Evolutionary conservation across 2,113 vertebrate genomes (phyloP).

Genomic region (Ariopsis seemanni): DNA sequence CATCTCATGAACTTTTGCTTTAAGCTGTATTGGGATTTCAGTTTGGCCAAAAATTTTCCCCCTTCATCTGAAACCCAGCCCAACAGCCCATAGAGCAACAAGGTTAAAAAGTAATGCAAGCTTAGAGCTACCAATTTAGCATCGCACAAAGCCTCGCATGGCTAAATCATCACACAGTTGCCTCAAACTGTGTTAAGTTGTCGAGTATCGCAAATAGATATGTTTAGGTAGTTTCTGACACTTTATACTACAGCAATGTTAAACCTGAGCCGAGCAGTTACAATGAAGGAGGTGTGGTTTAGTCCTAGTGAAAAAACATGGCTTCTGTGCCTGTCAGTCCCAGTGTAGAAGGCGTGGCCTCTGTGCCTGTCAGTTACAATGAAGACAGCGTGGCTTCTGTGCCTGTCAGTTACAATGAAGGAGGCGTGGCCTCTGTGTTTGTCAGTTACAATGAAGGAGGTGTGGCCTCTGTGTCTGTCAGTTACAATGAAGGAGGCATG

Average conservation of each 20-base stretch:
- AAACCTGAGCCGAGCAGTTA: not conserved
- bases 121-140: not conserved
- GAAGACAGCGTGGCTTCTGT: not conserved
- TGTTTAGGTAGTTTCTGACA: not conserved
- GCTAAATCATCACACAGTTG: not conserved
- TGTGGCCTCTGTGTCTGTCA: not conserved
- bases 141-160: not conserved
- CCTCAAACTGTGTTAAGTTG: not conserved
- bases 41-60: not conserved
- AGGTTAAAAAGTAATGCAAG: not conserved
- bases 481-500: not conserved
- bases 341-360: too few species aligned
- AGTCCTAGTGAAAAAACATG: too few species aligned
- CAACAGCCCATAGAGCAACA: not conserved
- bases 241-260: constrained; percentile 4
- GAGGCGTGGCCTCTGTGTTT: not conserved
- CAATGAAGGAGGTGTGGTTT: not conserved
- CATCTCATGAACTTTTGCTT: constrained; percentile 22
- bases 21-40: not conserved
- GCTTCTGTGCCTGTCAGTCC: not conserved
- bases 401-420: not conserved
- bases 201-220: not conserved
- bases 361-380: not conserved
- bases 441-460: too few species aligned
- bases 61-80: not conserved